phyloP scores from a whole-genome alignment of 2,113 vertebrate genomes.

The Clarias magur region DNA sequence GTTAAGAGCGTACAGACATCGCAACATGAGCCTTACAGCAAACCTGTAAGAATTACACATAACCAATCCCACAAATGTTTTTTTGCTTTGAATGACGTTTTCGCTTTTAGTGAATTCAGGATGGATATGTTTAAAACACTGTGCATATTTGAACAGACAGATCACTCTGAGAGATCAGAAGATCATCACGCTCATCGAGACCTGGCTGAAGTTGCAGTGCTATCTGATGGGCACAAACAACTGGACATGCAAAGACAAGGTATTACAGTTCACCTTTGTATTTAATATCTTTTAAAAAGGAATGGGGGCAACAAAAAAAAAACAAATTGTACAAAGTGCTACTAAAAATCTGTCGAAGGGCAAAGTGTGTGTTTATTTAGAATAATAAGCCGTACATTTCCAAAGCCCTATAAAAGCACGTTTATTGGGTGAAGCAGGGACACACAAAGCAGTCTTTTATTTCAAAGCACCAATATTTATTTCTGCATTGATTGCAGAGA shows the following conservation, averaged over 20 bases:
- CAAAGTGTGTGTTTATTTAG: not conserved
- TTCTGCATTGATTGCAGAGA: conserved; percentile 40
- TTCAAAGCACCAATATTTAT: conserved; percentile 3
- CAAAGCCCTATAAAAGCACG: conserved; percentile 3
- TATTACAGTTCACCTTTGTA: not conserved
- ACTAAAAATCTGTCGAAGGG: not conserved
- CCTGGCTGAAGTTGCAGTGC: conserved; percentile 40
- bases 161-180: conserved; percentile 16
- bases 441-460: conserved; percentile 12
- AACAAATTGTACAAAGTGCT: not conserved
- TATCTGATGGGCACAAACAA: conserved; percentile 49
- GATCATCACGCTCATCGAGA: conserved; percentile 40
- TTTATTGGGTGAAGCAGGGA: not conserved
- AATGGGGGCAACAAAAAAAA: not conserved
- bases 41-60: conserved; percentile 22
- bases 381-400: not conserved
- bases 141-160: conserved; percentile 25
- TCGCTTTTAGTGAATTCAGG: not conserved
- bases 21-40: not conserved
- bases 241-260: conserved; percentile 58
- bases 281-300: not conserved
- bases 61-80: not conserved
- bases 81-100: not conserved
- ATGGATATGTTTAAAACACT: not conserved
- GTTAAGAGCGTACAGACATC: not conserved